Evolutionary conservation across 2,797 vertebrate genomes (phyloP).

Genomic region (Chloroceryle inda): DNA sequence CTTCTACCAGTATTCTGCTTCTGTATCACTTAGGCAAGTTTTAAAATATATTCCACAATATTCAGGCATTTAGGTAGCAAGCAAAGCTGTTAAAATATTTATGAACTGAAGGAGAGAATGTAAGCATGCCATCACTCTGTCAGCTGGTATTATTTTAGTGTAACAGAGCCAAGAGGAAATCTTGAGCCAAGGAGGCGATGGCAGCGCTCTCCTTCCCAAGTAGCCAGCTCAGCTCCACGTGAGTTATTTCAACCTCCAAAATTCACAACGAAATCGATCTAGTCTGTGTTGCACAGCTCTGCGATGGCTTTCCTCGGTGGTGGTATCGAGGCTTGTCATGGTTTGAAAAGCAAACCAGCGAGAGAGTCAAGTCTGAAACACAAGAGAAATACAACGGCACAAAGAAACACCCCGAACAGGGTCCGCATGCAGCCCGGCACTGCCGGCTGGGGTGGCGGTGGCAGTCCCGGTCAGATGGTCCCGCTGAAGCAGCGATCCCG

Average conservation of each 20-base stretch:
- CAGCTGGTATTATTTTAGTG: background rate
- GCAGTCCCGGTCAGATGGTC: too few species aligned
- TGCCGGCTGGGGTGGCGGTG: too few species aligned
- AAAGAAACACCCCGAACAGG: too few species aligned
- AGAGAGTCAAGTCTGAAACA: too few species aligned
- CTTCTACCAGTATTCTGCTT: background rate
- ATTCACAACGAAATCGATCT: too few species aligned
- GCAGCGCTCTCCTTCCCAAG: background rate
- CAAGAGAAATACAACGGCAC: too few species aligned
- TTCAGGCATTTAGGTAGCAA: background rate
- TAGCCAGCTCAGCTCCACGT: background rate
- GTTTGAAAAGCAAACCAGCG: too few species aligned
- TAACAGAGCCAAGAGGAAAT: background rate
- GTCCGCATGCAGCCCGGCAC: too few species aligned
- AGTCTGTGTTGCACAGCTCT: too few species aligned
- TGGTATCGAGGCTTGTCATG: too few species aligned
- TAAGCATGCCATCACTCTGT: background rate
- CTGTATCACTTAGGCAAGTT: background rate
- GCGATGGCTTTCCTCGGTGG: rapidly evolving
- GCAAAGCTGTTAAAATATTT: constrained; percentile 1
- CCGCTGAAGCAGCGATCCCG: too few species aligned
- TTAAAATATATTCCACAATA: background rate
- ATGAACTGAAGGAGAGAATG: background rate
- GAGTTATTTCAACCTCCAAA: background rate
- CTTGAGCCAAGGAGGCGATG: background rate